Conservation (phyloP, 2,113 vertebrate genomes). For the Damaliscus lunatus region DNA sequence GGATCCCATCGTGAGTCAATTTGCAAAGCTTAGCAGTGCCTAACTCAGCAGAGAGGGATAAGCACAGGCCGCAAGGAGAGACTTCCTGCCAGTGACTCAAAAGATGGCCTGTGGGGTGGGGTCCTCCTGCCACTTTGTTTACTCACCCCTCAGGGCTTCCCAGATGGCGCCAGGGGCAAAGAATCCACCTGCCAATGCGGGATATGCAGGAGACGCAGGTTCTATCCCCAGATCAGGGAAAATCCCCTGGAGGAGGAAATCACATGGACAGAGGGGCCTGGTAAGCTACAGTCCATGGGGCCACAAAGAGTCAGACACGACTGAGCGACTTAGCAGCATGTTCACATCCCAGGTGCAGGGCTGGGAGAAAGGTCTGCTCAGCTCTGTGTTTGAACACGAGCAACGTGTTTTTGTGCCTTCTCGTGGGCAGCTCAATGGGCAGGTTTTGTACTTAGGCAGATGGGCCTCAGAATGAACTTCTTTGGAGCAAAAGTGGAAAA, state of each 20-base stretch:
- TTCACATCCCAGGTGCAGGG: not conserved
- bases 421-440: fast-evolving
- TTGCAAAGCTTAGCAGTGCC: not conserved
- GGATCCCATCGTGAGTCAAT: not conserved
- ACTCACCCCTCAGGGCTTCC: not conserved
- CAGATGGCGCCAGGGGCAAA: not conserved
- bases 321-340: not conserved
- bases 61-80: not conserved
- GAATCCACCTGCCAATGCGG: not conserved
- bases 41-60: not conserved
- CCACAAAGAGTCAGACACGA: not conserved
- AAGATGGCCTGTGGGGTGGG: not conserved
- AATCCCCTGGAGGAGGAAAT: not conserved
- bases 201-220: not conserved
- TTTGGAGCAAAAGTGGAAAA: fast-evolving
- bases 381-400: fast-evolving
- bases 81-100: not conserved
- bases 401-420: fast-evolving
- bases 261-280: not conserved
- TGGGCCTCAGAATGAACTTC: not conserved
- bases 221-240: not conserved
- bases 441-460: not conserved
- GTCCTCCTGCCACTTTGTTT: no score
- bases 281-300: not conserved
- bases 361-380: not conserved